phyloP scores from a whole-genome alignment of 2,888 invertebrate species.

The Zhuqinia jingwanae region DNA sequence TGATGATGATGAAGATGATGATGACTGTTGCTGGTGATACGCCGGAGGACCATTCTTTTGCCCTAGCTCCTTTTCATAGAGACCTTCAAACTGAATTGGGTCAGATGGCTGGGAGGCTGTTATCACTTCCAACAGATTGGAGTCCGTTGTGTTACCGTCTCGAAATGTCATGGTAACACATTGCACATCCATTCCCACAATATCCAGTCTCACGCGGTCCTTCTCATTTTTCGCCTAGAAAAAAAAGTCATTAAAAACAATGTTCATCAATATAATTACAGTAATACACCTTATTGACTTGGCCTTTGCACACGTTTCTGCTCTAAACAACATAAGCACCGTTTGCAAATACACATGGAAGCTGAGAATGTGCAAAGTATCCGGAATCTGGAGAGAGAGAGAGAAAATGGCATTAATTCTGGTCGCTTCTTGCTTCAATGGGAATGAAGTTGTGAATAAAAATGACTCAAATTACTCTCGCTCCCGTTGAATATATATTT shows the following conservation, averaged over 20 bases:
- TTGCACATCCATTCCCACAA: conserved; percentile 76
- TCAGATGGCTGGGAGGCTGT: conserved; percentile 74
- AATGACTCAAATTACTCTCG: too few relatives aligned
- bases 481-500: too few relatives aligned
- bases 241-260: conserved; percentile 43
- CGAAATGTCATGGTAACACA: conserved; percentile 77
- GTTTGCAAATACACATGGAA: conserved; percentile 1
- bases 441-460: conserved; percentile 11
- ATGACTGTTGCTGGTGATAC: conserved; percentile 35
- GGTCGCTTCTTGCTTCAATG: not conserved
- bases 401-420: too few relatives aligned
- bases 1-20: too few relatives aligned
- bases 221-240: conserved; percentile 75
- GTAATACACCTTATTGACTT: too few relatives aligned
- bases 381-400: too few relatives aligned
- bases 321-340: too few relatives aligned
- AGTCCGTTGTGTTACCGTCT: conserved; percentile 79
- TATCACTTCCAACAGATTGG: conserved; percentile 77
- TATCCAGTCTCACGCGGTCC: conserved; percentile 74
- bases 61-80: conserved; percentile 65
- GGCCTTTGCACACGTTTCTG: too few relatives aligned
- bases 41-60: conserved; percentile 38
- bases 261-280: conserved; percentile 22
- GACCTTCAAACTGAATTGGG: conserved; percentile 68
- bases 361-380: not conserved